A percentile compares a stretch with the other conserved stretches of the same genome.
These are phyloP conservation scores for Trematomus bernacchii DNA, from an alignment of 2,797 vertebrate species.

Conservation along the genomic window DNA sequence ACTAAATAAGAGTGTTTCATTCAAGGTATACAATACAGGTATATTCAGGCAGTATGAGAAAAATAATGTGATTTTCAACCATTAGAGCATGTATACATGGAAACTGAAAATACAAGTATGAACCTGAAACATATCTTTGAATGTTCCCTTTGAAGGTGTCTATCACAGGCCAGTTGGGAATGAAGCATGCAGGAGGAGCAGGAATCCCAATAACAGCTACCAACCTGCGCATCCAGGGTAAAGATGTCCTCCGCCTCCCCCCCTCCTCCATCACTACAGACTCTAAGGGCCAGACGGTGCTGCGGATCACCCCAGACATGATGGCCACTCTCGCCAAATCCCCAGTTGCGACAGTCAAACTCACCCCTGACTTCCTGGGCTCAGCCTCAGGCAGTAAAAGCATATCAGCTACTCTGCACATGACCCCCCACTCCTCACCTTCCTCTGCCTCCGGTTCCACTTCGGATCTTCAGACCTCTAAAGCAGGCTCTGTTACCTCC, in stretches of 20 bases:
- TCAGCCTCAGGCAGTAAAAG: slow-evolving; percentile 87
- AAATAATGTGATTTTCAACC: too few species aligned
- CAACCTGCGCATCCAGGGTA: slow-evolving; percentile 96
- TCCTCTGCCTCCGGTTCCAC: slow-evolving; percentile 63
- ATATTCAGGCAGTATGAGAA: too few species aligned
- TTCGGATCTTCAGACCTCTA: slow-evolving; percentile 84
- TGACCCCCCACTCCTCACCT: slow-evolving; percentile 82
- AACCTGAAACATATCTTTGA: too few species aligned
- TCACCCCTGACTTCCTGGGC: slow-evolving; percentile 96
- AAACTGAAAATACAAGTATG: too few species aligned
- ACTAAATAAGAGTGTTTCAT: too few species aligned
- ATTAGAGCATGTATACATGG: too few species aligned
- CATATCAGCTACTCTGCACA: slow-evolving; percentile 94
- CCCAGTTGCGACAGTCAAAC: slow-evolving; percentile 95
- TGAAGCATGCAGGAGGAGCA: slow-evolving; percentile 88
- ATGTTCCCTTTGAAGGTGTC: slow-evolving; percentile 85
- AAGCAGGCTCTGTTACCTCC: slow-evolving; percentile 75
- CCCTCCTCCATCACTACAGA: slow-evolving; percentile 98
- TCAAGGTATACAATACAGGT: too few species aligned
- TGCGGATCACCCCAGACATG: slow-evolving; percentile 98
- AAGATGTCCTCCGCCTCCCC: slow-evolving; percentile 95
- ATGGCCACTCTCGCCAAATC: slow-evolving; percentile 99
- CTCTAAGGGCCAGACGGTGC: slow-evolving; percentile 95
- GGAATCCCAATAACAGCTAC: slow-evolving; percentile 93
- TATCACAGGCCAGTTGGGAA: slow-evolving; percentile 94